These are phyloP conservation scores for Arbacia lixula DNA, from an alignment of 53 echinoderm and acorn worm species.

Conservation along the genomic window DNA sequence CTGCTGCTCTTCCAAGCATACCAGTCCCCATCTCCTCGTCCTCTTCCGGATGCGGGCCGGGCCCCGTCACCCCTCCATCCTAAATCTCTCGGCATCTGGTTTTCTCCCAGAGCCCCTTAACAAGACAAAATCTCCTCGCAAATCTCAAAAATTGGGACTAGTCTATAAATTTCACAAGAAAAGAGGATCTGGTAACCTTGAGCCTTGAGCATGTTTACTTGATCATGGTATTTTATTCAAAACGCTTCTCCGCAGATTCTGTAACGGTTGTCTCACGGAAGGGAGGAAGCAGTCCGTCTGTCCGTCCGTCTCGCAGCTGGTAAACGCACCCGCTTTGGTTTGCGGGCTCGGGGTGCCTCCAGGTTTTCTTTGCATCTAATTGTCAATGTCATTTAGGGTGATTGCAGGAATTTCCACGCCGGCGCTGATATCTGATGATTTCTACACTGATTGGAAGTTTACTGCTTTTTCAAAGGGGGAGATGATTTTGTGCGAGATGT, in stretches of 20 bases:
- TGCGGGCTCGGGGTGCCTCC: background rate
- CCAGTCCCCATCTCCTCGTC: background rate
- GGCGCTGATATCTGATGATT: slow-evolving; percentile 24
- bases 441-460: slow-evolving; percentile 30
- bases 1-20: background rate
- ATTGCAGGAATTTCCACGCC: slow-evolving; percentile 8
- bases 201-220: slow-evolving; percentile 23
- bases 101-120: slow-evolving; percentile 18
- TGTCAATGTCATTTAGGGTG: slow-evolving; percentile 35
- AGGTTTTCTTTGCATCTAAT: background rate
- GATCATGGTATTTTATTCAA: slow-evolving; percentile 43
- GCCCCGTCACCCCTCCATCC: background rate
- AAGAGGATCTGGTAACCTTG: slow-evolving; percentile 37
- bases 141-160: slow-evolving; percentile 44
- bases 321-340: slow-evolving; percentile 1
- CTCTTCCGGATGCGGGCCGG: slow-evolving; percentile 6
- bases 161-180: slow-evolving; percentile 34
- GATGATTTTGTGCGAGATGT: slow-evolving; percentile 24
- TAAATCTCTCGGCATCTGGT: slow-evolving; percentile 32
- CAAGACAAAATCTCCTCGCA: slow-evolving; percentile 40
- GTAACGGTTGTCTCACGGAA: too few relatives aligned
- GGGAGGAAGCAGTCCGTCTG: too few relatives aligned
- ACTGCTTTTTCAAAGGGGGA: background rate
- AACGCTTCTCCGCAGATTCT: slow-evolving; percentile 2
- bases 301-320: too few relatives aligned